Evolutionary conservation across 1,140 invertebrate species (phyloP), one percentile per base, ranked within the genome.

Genomic region (Notospermus geniculatus): DNA sequence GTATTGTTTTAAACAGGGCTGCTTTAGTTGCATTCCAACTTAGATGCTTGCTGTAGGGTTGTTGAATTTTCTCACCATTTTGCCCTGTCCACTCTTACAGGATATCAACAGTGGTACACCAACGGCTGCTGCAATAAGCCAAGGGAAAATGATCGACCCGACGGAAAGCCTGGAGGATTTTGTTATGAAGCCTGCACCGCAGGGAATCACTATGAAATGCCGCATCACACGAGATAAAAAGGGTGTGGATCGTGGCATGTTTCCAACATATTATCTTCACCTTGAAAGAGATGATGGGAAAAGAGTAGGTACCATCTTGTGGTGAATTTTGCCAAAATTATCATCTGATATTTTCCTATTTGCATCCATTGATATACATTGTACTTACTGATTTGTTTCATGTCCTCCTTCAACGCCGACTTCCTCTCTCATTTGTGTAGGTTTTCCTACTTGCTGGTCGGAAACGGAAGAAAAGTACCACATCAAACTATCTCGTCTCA

Each of bases 241-340:
- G 79, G 97, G 97, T 50, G 94, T 99, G 87, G 97, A 99, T 80
- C 83, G 95, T 53, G 95, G 95, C 2, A 85, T 99, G 9, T 99
- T 94, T 83, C 97, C 97, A 5, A 98, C 96, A 0, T 99, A 99
- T 83, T 99, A 94, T 82, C 84, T 99, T 69, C 97, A 99, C 79
- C 82, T 98, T 64, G 97, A 98, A 80, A 86, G 92, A 68, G 93
- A 96, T 74, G 95, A 97, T 78, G 94, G 93, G 2, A 93, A 93
- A 82, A 96, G 95, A 84, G 92, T 89, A 75, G 62, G 66, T 46
- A 7, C 2, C 17, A 1, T 27, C 11, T 15, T 54, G 32, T 36
- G 4, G 36, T 9, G n/a, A n/a, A n/a, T n/a, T n/a, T n/a, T n/a
- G n/a, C n/a, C n/a, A n/a, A n/a, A n/a, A n/a, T n/a, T n/a, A n/a